A percentile compares a stretch with the other conserved stretches of the same genome.
These are phyloP conservation scores for Xylophagus ater DNA, from an alignment of 2,888 invertebrate genomes.

Conservation along the genomic window DNA sequence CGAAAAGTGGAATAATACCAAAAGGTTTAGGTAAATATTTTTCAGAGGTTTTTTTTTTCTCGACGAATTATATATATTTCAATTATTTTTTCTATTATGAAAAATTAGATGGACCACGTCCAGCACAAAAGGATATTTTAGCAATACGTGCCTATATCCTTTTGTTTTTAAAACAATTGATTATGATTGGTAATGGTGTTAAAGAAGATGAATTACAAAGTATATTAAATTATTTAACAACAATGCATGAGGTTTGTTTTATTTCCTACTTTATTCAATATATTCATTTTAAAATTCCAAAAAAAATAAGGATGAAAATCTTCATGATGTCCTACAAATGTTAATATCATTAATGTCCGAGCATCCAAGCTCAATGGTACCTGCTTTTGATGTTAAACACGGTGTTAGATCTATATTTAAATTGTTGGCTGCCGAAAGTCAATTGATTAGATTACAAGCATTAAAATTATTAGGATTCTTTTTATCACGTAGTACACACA, in stretches of 20 bases:
- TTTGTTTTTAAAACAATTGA: conserved; percentile 88
- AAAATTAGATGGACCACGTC: conserved; percentile 90
- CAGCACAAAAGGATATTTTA: conserved; percentile 86
- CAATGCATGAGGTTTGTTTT: conserved; percentile 79
- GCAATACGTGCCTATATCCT: conserved; percentile 91
- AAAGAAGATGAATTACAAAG: conserved; percentile 98
- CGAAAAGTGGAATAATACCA: conserved; percentile 89
- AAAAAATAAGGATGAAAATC: conserved; percentile 77
- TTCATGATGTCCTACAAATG: conserved; percentile 96
- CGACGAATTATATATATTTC: neutral
- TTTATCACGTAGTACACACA: conserved; percentile 94
- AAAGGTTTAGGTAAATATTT: conserved; percentile 88
- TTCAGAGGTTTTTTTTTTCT: neutral
- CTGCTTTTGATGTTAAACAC: conserved; percentile 95
- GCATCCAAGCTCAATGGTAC: conserved; percentile 98
- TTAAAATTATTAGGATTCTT: conserved; percentile 95
- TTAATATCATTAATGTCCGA: conserved; percentile 95
- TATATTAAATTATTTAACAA: conserved; percentile 94
- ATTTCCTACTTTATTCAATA: conserved; percentile 1
- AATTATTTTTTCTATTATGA: too few species aligned
- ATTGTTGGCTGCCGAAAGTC: conserved; percentile 88
- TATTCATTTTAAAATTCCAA: too few species aligned
- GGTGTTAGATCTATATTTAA: conserved; percentile 96
- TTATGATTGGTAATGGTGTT: conserved; percentile 93
- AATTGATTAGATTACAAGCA: conserved; percentile 89